Percentiles rank a stretch among this genome's conserved stretches.
phyloP scores from a whole-genome alignment of 2,113 vertebrate species.

The Tenebrosternarchus preto region DNA sequence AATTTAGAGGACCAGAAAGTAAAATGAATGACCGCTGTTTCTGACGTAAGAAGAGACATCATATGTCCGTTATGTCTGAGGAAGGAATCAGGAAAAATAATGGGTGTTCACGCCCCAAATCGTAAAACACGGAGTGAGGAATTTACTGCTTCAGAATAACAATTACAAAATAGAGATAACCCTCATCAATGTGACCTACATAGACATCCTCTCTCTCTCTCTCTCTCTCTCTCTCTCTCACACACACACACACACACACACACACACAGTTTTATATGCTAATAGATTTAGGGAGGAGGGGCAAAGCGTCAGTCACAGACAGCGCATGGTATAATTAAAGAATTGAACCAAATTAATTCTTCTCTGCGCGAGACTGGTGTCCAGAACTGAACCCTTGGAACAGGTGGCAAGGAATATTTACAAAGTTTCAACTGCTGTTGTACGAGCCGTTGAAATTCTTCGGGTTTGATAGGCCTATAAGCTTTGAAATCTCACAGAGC shows the following conservation, averaged over 20 bases:
- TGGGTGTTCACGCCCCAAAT: conserved; percentile 52
- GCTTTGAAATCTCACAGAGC: not conserved
- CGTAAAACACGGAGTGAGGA: conserved; percentile 46
- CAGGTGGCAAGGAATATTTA: conserved; percentile 65
- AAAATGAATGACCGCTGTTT: conserved; percentile 1
- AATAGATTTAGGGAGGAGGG: conserved; percentile 59
- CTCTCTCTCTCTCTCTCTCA: conserved; percentile 3
- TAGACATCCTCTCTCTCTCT: conserved; percentile 42
- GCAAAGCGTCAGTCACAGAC: conserved; percentile 59
- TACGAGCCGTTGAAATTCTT: not conserved
- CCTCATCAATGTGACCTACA: conserved; percentile 74
- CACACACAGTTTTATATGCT: conserved; percentile 77
- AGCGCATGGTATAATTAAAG: conserved; percentile 57
- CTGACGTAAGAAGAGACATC: not conserved
- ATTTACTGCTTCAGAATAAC: conserved; percentile 63
- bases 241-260: conserved; percentile 26
- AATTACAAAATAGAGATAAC: conserved; percentile 70
- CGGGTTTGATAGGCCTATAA: no score
- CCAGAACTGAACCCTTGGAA: conserved; percentile 57
- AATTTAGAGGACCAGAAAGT: conserved; percentile 3
- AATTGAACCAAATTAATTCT: conserved; percentile 75
- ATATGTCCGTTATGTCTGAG: conserved; percentile 67
- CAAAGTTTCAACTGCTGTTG: conserved; percentile 10
- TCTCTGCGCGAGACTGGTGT: conserved; percentile 62
- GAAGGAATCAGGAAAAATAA: conserved; percentile 58